These are phyloP conservation scores for Drosophila insularis DNA, from an alignment of 1,140 invertebrate genomes.

Conservation along the genomic window DNA sequence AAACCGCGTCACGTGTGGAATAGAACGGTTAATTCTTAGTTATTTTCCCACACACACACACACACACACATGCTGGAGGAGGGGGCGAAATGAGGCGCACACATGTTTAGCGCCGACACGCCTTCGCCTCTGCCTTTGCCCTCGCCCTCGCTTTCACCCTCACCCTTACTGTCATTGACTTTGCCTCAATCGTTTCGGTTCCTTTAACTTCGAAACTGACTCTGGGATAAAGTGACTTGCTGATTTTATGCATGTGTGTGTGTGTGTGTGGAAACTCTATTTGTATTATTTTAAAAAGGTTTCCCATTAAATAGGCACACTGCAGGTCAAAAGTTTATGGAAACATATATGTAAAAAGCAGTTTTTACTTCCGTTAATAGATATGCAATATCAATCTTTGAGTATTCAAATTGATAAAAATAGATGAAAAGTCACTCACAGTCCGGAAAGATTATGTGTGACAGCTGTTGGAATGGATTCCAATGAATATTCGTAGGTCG, in stretches of 20 bases:
- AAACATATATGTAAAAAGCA: too few species aligned
- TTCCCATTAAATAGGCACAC: neutral
- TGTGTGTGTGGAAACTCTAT: neutral
- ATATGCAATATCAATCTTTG: too few species aligned
- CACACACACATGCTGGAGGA: conserved; percentile 9
- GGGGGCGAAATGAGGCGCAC: conserved; percentile 61
- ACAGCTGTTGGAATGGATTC: neutral
- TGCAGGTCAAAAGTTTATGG: conserved; percentile 2
- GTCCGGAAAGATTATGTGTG: neutral
- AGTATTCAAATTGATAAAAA: too few species aligned
- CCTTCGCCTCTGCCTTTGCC: conserved; percentile 42
- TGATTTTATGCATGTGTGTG: conserved; percentile 30
- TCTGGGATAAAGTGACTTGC: conserved; percentile 49
- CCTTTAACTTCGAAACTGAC: conserved; percentile 38
- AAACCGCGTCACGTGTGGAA: conserved; percentile 60
- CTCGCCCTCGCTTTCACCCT: neutral
- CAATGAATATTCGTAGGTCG: neutral
- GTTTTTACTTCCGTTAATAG: too few species aligned
- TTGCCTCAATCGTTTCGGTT: conserved; percentile 28
- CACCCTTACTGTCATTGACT: conserved; percentile 18
- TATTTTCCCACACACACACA: conserved; percentile 25
- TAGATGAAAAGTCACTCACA: neutral
- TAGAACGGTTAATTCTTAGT: conserved; percentile 51
- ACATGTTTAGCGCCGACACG: conserved; percentile 79
- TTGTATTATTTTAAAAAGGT: conserved; percentile 18